Evolutionary conservation across 2,113 vertebrate species (phyloP).

Genomic region (Cygnus atratus): DNA sequence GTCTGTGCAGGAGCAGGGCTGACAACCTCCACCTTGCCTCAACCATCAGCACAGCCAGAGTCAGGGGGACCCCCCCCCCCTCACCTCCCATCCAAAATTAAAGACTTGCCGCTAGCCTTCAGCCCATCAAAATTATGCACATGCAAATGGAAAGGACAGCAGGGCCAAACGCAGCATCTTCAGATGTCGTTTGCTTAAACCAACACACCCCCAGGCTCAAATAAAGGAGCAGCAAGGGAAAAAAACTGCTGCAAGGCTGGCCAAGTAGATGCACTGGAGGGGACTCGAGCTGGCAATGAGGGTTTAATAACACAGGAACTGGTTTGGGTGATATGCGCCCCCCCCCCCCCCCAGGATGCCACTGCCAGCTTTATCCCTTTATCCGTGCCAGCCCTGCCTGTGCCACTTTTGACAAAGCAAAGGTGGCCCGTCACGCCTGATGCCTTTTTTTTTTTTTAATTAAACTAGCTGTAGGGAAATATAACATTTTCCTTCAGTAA

Average conservation of each 20-base stretch:
- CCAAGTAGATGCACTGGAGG: not conserved
- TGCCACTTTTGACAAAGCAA: not conserved
- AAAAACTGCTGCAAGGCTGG: accelerated
- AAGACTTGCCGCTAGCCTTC: not conserved
- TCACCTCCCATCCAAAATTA: not conserved
- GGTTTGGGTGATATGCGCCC: not conserved
- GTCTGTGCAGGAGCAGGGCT: not conserved
- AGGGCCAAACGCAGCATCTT: not conserved
- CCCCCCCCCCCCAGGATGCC: not conserved
- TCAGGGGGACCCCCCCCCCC: not conserved
- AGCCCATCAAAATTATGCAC: accelerated
- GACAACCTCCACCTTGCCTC: not conserved
- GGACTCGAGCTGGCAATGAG: not conserved
- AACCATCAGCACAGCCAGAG: not conserved
- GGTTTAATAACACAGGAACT: not conserved
- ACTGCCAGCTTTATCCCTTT: accelerated
- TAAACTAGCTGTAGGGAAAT: slow-evolving; percentile 46
- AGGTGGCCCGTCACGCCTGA: not conserved
- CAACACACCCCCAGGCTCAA: too few relatives aligned
- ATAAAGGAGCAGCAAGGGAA: not conserved
- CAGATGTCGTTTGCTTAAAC: too few relatives aligned
- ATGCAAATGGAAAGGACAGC: accelerated
- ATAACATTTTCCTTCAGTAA: slow-evolving; percentile 4
- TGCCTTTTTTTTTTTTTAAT: not conserved
- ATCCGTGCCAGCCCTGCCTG: not conserved